These are phyloP conservation scores for Drosophila nr. perissopoda DNA, from an alignment of 2,888 invertebrate species.

Conservation along the genomic window DNA sequence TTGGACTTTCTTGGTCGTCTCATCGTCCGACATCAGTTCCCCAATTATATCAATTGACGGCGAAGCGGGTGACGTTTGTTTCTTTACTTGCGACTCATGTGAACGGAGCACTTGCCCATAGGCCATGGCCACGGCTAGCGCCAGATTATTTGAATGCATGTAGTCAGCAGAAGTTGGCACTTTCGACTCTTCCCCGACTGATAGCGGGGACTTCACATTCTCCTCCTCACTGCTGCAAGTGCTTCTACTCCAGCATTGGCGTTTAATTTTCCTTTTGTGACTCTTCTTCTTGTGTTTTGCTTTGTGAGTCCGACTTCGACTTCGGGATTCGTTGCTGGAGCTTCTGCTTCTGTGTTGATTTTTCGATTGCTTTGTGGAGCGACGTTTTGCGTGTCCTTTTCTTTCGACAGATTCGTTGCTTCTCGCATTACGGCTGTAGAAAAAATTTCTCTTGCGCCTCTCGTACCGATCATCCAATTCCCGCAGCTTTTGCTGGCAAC, in stretches of 20 bases:
- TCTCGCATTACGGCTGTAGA: conserved; percentile 30
- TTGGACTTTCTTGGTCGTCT: conserved; percentile 1
- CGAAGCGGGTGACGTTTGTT: conserved; percentile 15
- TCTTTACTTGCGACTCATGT: conserved; percentile 2
- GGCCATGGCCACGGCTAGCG: conserved; percentile 62
- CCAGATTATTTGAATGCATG: conserved; percentile 43
- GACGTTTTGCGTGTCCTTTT: conserved; percentile 7
- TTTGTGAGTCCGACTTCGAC: conserved; percentile 19
- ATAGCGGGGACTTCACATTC: not conserved
- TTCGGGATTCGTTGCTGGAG: conserved; percentile 29
- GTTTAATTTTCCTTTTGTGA: conserved; percentile 24
- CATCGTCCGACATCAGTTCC: conserved; percentile 65
- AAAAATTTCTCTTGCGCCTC: conserved; percentile 41
- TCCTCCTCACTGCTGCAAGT: conserved; percentile 9
- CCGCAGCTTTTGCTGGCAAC: conserved; percentile 70
- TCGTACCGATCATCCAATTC: conserved; percentile 70
- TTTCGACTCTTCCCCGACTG: not conserved
- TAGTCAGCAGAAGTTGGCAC: conserved; percentile 6
- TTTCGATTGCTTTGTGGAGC: conserved; percentile 15
- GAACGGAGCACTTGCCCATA: conserved; percentile 55
- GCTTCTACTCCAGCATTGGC: conserved; percentile 7
- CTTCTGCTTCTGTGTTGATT: conserved; percentile 24
- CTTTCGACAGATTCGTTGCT: conserved; percentile 8
- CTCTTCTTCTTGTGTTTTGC: conserved; percentile 39
- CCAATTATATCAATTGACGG: conserved; percentile 51